Evolutionary conservation across 23 tunicate genomes (phyloP), one percentile per base, ranked within the genome.

Genomic region (Ascidia mentula): DNA sequence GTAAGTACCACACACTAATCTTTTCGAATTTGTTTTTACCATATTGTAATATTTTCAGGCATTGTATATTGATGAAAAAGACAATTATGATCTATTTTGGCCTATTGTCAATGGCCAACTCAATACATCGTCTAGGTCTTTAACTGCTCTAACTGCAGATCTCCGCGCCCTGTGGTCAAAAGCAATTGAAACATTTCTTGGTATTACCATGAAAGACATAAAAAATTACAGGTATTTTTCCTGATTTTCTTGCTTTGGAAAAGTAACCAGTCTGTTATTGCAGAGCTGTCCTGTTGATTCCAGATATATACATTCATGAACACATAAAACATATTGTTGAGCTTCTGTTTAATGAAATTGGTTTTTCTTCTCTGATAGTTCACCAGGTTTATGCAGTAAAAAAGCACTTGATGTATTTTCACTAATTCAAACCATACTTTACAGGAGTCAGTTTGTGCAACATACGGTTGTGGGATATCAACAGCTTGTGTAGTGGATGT

Each of bases 401-500:
- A 26, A 5, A 5, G 28, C 4, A 53, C 22, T 53, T 5, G 22
- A 28, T 53, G 65, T 53, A 3, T 53, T 15, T 42, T 12, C 53
- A 69, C 20, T 12, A 13, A 69, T 0, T 13, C 34, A 30, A n/a
- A n/a, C n/a, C n/a, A n/a, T 76, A 18, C 35, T 60, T 32, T 78
- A 5, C 31, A 87, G 85, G 96, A 90, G 46, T 90, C 96, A 32
- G 96, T 90, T 20, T 90, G 96, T 70, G 88, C 96, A 1, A 90
- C 96, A 15, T 90, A 90, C 70, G 96, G 96, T 59, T 90, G 96
- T 85, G 96, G 96, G 4, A 81, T 80, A 32, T 89, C 89, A 24
- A 85, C 76, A 32, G 96, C 96, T 31, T 90, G 96, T 72, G 89
- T 90, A n/a, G 89, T 90, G 37, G 96, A 90, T 85, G 86, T 90